Percentiles rank a stretch among this genome's conserved stretches.
These are phyloP conservation scores for Drosophila antonietae DNA, from an alignment of 2,888 invertebrate genomes.

Conservation along the genomic window DNA sequence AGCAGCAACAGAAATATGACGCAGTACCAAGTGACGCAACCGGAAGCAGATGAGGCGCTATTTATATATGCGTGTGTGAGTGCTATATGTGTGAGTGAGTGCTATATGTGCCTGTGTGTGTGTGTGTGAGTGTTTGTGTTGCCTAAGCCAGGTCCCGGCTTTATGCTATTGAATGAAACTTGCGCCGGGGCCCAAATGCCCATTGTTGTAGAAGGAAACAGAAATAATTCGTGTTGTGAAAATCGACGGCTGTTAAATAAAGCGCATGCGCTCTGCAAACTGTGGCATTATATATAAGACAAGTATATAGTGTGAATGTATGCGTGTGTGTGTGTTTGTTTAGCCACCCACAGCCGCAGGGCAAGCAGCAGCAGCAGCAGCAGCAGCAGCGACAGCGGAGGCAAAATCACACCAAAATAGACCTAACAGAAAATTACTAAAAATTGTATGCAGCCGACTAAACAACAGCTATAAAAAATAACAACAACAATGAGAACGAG, in stretches of 20 bases:
- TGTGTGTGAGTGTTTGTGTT: not conserved
- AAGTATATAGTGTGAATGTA: constrained; percentile 10
- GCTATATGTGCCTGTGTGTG: not conserved
- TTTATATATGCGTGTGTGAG: not conserved
- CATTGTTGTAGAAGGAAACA: constrained; percentile 12
- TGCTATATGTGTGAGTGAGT: not conserved
- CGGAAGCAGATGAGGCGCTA: constrained; percentile 60
- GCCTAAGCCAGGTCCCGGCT: constrained; percentile 45
- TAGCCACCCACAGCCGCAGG: constrained; percentile 73
- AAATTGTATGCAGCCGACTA: constrained; percentile 48
- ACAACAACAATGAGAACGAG: not conserved
- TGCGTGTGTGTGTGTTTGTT: constrained; percentile 20
- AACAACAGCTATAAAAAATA: constrained; percentile 26
- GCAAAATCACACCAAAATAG: constrained; percentile 37
- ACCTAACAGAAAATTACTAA: constrained; percentile 43
- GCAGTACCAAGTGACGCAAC: constrained; percentile 77
- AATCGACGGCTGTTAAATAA: constrained; percentile 14
- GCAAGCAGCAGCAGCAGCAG: constrained; percentile 29
- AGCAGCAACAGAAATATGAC: constrained; percentile 56
- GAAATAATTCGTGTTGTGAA: constrained; percentile 14
- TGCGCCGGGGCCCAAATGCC: constrained; percentile 22
- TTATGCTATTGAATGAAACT: constrained; percentile 72
- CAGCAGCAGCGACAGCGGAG: constrained; percentile 21
- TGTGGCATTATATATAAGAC: constrained; percentile 6
- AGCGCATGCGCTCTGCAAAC: constrained; percentile 68